These are phyloP conservation scores for Chelon auratus DNA, from an alignment of 2,797 vertebrate genomes.

Conservation along the genomic window DNA sequence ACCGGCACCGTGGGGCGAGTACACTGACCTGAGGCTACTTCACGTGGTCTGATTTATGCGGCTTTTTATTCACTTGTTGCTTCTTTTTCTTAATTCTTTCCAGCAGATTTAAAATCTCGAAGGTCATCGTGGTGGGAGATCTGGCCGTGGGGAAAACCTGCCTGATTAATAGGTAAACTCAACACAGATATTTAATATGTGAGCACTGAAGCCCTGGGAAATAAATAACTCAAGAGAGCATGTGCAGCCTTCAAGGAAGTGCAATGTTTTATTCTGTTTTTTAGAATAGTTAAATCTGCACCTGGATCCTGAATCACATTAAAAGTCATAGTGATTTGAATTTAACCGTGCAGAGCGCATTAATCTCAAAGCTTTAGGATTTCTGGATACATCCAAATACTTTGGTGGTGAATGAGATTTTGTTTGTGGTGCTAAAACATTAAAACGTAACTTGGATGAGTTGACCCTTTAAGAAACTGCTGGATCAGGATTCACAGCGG, in stretches of 20 bases:
- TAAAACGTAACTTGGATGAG: too few relatives aligned
- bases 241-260: neutral
- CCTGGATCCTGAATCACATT: too few relatives aligned
- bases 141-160: slow-evolving; percentile 97
- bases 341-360: too few relatives aligned
- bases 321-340: too few relatives aligned
- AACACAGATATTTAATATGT: neutral
- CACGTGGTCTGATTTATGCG: neutral
- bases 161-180: slow-evolving; percentile 93
- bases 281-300: neutral
- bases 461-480: too few relatives aligned
- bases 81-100: slow-evolving; percentile 14
- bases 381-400: too few relatives aligned
- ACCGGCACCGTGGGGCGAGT: slow-evolving; percentile 95
- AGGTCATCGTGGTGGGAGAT: slow-evolving; percentile 97
- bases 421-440: too few relatives aligned
- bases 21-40: neutral
- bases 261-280: neutral
- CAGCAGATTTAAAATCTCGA: slow-evolving; percentile 96
- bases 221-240: slow-evolving; percentile 23
- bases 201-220: slow-evolving; percentile 15
- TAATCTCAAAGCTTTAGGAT: too few relatives aligned
- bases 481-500: too few relatives aligned
- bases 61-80: neutral
- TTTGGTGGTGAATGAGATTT: too few relatives aligned